Evolutionary conservation across 1,140 invertebrate genomes (phyloP), one percentile per base, ranked within the genome.

Genomic region (Panagrolaimus sp.): DNA sequence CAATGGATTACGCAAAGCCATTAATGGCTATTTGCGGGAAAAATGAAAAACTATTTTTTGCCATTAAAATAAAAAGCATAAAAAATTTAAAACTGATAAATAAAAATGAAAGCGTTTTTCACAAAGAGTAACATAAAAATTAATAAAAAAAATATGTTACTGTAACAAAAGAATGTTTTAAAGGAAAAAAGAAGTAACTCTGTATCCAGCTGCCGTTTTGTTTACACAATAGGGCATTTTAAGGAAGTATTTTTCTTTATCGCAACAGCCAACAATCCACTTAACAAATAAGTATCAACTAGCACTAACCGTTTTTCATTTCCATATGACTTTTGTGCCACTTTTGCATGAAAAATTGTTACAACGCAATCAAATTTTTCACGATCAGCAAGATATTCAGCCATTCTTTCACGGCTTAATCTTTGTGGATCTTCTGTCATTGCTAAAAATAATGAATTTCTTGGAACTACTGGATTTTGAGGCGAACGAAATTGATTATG

Each of bases 321-420:
- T 62, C 96, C 96, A 84, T 99, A 99, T 0, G 95, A 98, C 82
- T 99, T 99, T 84, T 99, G 96, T 16, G 96, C 96, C 38, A 89
- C 88, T 88, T 98, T 98, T 7, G 96, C 96, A 86, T 98, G 96
- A 62, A 98, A 87, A 68, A 99, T 96, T 5, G 97, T 92, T 23
- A 99, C 70, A 13, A 72, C 70, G 66, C 80, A 82, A 25, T 82
- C 80, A 64, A 65, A 74, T 42, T 70, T 66, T 11, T 70, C 61
- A 23, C 68, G 69, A 48, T 78, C 72, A 16, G 44, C 11, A 63
- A 82, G 46, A 70, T 83, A 82, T 11, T 81, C 80, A 8, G 47
- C 53, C 81, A 82, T 82, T 31, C 45, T 16, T n/a, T 74, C 69
- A 1, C 38, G 25, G 20, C 64, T 76, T 67, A 76, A 27, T 20